Conservation (phyloP, 2,113 vertebrate species). For the Melanocharis versteri region DNA sequence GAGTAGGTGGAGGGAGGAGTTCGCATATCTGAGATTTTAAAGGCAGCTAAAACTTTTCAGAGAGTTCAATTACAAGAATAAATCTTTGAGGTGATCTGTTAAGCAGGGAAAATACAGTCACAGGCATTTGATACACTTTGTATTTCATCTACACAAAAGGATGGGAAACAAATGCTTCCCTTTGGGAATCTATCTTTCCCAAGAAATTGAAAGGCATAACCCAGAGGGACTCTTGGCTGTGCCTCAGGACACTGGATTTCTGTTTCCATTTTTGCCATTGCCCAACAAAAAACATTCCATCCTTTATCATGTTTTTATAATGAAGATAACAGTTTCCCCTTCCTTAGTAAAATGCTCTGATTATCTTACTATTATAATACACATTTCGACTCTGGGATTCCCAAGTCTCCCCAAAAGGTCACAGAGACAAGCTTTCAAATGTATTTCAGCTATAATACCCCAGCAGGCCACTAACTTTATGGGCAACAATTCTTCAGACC, state of each 20-base stretch:
- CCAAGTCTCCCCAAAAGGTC: not conserved
- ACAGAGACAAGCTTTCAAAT: not conserved
- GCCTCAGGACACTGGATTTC: not conserved
- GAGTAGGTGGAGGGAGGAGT: not conserved
- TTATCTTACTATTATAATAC: not conserved
- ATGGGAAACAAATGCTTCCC: not conserved
- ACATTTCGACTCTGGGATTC: not conserved
- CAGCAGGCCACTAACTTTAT: not conserved
- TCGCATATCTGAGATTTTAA: not conserved
- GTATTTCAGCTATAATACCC: not conserved
- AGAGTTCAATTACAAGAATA: not conserved
- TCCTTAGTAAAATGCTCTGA: not conserved
- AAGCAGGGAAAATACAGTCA: not conserved
- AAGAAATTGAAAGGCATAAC: not conserved
- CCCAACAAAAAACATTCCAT: not conserved
- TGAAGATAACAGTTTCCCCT: not conserved
- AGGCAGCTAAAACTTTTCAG: constrained; percentile 8
- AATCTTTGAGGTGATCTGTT: not conserved
- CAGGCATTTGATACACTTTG: not conserved
- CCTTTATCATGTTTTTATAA: not conserved
- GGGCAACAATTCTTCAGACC: not conserved
- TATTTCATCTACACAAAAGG: not conserved
- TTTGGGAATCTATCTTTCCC: not conserved
- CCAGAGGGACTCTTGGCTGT: not conserved
- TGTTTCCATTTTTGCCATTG: not conserved